phyloP scores from a whole-genome alignment of 2,888 invertebrate genomes.

The Drosophila tripunctata region DNA sequence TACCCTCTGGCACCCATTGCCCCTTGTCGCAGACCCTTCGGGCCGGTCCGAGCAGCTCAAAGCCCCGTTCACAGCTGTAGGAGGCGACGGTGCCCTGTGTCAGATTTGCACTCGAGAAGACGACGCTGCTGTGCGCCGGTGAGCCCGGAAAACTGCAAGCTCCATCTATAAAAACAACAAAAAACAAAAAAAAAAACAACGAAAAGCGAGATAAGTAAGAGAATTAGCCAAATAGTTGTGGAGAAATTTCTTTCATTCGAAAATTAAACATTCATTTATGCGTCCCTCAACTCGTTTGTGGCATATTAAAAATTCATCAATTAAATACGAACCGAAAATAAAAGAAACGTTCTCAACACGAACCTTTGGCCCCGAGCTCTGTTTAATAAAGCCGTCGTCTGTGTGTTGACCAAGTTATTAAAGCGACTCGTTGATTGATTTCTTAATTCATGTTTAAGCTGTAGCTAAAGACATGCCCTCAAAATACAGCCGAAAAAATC shows the following conservation, averaged over 20 bases:
- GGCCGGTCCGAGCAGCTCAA: slow-evolving; percentile 95
- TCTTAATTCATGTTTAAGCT: slow-evolving; percentile 17
- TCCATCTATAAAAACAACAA: slow-evolving; percentile 70
- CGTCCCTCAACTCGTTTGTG: slow-evolving; percentile 14
- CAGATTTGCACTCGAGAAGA: slow-evolving; percentile 88
- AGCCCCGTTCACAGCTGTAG: slow-evolving; percentile 94
- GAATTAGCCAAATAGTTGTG: slow-evolving; percentile 36
- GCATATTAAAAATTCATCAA: slow-evolving; percentile 48
- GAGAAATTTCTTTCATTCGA: slow-evolving; percentile 39
- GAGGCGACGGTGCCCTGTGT: slow-evolving; percentile 88
- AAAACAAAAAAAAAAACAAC: slow-evolving; percentile 34
- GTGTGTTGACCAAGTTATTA: slow-evolving; percentile 7
- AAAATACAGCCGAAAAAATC: not conserved
- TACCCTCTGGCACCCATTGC: slow-evolving; percentile 94
- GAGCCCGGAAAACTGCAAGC: slow-evolving; percentile 94
- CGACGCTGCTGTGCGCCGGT: slow-evolving; percentile 93
- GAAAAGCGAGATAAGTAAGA: not conserved
- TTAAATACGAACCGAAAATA: not conserved
- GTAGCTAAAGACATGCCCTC: not conserved
- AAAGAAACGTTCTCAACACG: slow-evolving; percentile 20
- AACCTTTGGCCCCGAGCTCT: too few species aligned
- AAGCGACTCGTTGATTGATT: slow-evolving; percentile 36
- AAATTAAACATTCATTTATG: slow-evolving; percentile 46
- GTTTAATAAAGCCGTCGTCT: slow-evolving; percentile 12
- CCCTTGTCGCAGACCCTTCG: slow-evolving; percentile 91